Evolutionary conservation across 2,797 vertebrate genomes (phyloP).

Genomic region (Eulemur mongoz): DNA sequence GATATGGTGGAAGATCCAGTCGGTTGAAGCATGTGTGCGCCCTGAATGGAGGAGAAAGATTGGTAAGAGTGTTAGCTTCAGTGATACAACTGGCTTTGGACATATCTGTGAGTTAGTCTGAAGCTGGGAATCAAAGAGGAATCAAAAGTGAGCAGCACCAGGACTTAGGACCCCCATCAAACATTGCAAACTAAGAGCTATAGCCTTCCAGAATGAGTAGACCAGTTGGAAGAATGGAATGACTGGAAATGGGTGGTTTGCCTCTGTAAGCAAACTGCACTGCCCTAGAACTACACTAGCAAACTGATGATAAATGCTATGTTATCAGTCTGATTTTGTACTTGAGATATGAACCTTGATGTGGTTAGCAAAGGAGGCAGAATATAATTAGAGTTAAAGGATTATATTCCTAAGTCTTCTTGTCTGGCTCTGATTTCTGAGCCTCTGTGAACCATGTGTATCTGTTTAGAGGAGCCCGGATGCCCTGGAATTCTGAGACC

Average conservation of each 20-base stretch:
- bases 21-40: conserved; percentile 99
- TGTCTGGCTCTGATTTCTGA: neutral
- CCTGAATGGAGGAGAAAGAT: conserved; percentile 83
- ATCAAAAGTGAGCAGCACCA: neutral
- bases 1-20: conserved; percentile 97
- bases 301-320: neutral
- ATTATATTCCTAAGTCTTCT: neutral
- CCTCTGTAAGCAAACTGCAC: conserved; percentile 7
- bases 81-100: neutral
- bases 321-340: neutral
- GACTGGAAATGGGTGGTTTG: neutral
- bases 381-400: neutral
- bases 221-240: neutral
- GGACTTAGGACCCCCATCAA: neutral
- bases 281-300: neutral
- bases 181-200: neutral
- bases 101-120: neutral
- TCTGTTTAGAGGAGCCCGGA: neutral
- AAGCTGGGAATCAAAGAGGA: neutral
- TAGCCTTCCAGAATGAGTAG: neutral
- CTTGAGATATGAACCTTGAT: neutral
- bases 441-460: neutral
- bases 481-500: neutral
- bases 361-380: neutral
- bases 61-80: neutral